These are phyloP conservation scores for Eretmocerus hayati DNA, from an alignment of 2,888 invertebrate genomes.

Conservation along the genomic window DNA sequence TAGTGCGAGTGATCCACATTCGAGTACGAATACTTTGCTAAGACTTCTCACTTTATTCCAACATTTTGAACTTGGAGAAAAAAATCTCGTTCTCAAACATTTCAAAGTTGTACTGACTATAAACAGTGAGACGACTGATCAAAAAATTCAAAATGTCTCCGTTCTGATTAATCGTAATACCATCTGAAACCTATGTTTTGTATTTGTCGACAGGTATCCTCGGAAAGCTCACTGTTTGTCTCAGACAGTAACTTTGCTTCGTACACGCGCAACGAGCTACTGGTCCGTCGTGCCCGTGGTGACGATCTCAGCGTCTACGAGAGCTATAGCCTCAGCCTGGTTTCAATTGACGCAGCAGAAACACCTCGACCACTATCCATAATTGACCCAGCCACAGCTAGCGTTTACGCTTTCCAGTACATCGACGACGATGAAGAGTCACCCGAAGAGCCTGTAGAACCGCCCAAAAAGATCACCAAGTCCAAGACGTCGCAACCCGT, in stretches of 20 bases:
- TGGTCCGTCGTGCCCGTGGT: constrained; percentile 12
- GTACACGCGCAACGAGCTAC: constrained; percentile 19
- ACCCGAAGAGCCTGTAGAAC: constrained; percentile 10
- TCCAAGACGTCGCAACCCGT: background rate
- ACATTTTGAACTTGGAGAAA: no score
- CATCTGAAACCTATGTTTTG: no score
- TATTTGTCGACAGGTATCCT: constrained; percentile 14
- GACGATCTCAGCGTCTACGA: constrained; percentile 19
- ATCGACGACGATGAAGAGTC: constrained; percentile 18
- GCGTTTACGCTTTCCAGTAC: constrained; percentile 22
- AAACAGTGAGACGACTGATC: no score
- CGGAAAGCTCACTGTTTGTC: constrained; percentile 18
- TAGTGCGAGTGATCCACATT: no score
- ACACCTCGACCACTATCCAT: constrained; percentile 5
- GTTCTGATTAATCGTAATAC: no score
- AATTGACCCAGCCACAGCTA: constrained; percentile 20
- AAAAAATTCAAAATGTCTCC: no score
- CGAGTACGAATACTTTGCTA: no score
- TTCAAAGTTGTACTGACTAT: no score
- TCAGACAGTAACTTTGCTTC: constrained; percentile 20
- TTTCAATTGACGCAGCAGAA: constrained; percentile 15
- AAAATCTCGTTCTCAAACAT: no score
- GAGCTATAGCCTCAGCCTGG: constrained; percentile 14
- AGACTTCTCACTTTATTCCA: no score
- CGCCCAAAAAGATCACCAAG: constrained; percentile 2